Conservation (phyloP, 2,888 invertebrate species). For the Hemaris fuciformis region DNA sequence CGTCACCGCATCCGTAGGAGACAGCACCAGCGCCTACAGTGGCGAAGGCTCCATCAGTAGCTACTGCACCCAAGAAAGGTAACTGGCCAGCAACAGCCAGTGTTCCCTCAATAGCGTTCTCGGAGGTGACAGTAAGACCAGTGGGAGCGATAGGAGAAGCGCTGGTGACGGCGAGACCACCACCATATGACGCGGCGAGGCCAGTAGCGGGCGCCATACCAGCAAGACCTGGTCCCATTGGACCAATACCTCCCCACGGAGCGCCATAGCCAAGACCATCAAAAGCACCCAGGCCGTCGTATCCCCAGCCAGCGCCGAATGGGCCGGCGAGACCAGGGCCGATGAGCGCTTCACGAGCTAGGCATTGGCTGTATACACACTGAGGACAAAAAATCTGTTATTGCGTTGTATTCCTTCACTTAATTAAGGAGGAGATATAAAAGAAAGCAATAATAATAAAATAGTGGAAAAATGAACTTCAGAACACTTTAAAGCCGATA, state of each 20-base stretch:
- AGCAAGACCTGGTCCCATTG: background rate
- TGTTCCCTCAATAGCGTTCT: conserved; percentile 28
- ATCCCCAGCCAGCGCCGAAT: background rate
- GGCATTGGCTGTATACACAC: conserved; percentile 10
- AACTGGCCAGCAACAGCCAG: conserved; percentile 26
- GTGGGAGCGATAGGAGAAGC: conserved; percentile 25
- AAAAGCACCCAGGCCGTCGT: conserved; percentile 10
- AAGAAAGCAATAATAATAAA: too few species aligned
- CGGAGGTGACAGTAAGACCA: conserved; percentile 27
- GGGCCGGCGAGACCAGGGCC: background rate
- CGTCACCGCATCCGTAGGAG: conserved; percentile 29
- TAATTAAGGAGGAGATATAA: too few species aligned
- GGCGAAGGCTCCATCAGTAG: conserved; percentile 23
- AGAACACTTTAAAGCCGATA: too few species aligned
- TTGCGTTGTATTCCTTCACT: too few species aligned
- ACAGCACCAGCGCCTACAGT: conserved; percentile 27
- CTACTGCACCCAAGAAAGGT: conserved; percentile 28
- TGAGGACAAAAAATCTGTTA: background rate
- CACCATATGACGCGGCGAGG: conserved; percentile 26
- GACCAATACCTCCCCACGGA: background rate
- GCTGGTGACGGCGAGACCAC: conserved; percentile 27
- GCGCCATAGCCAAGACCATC: conserved; percentile 11
- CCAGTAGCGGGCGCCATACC: conserved; percentile 6
- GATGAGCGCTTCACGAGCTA: background rate
- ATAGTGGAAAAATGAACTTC: too few species aligned